Conservation (phyloP, 2,797 vertebrate genomes). For the Odontamblyopus lacepedii region DNA sequence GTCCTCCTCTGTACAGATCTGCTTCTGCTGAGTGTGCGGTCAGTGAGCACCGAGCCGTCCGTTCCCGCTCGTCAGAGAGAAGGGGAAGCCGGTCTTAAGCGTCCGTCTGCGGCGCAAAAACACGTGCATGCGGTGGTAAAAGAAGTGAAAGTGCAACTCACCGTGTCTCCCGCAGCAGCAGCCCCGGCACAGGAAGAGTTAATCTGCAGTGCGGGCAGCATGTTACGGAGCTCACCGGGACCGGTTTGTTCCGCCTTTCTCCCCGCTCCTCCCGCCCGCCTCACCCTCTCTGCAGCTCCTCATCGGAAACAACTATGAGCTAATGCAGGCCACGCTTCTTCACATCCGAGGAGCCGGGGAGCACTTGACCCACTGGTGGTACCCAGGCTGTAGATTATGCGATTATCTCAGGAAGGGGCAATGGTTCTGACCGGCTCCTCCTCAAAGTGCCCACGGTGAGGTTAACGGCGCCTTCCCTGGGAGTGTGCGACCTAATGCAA, state of each 20-base stretch:
- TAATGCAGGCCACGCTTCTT: constrained; percentile 49
- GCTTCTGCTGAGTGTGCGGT: constrained; percentile 28
- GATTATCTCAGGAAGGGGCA: neutral
- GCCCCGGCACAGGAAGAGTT: constrained; percentile 73
- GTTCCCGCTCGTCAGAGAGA: constrained; percentile 34
- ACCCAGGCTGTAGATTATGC: neutral
- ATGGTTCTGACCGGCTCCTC: neutral
- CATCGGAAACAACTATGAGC: constrained; percentile 61
- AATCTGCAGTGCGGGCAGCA: constrained; percentile 85
- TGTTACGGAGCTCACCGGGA: constrained; percentile 80
- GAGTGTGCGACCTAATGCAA: neutral
- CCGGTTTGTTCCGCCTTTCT: constrained; percentile 81
- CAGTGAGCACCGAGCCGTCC: constrained; percentile 42
- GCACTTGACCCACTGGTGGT: neutral
- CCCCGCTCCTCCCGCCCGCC: constrained; percentile 35
- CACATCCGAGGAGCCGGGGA: constrained; percentile 12
- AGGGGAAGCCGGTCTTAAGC: neutral
- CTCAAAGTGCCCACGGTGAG: neutral
- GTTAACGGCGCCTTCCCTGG: no score
- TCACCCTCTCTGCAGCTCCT: constrained; percentile 45
- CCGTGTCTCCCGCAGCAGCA: constrained; percentile 52
- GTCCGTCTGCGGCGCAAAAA: neutral
- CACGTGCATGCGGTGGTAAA: constrained; percentile 27
- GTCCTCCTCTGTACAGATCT: constrained; percentile 21
- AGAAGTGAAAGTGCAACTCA: constrained; percentile 58